Evolutionary conservation across 2,888 invertebrate species (phyloP).

Genomic region (Podabrus alpinus): DNA sequence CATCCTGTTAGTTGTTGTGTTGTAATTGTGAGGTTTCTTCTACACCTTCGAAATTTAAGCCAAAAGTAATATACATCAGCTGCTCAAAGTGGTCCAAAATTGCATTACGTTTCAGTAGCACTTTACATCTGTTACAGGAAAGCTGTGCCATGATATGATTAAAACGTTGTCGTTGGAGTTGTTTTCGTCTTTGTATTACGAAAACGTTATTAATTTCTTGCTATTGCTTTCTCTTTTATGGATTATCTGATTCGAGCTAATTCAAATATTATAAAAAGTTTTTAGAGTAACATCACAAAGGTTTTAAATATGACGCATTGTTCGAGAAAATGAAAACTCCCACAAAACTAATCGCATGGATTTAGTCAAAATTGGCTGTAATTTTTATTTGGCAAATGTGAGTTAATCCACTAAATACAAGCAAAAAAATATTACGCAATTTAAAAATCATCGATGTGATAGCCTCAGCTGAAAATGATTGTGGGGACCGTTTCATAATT

Average conservation of each 20-base stretch:
- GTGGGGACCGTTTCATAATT: too few species aligned
- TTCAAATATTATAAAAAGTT: not conserved
- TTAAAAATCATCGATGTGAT: not conserved
- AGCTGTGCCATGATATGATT: not conserved
- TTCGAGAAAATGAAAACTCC: too few species aligned
- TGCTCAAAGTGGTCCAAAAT: not conserved
- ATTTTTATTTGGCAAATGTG: too few species aligned
- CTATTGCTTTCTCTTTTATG: not conserved
- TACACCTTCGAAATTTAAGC: not conserved
- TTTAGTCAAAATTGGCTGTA: too few species aligned
- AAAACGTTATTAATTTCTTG: not conserved
- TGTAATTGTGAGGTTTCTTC: not conserved
- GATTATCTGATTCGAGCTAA: not conserved
- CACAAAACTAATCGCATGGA: not conserved
- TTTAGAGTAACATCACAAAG: too few species aligned
- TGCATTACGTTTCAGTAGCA: not conserved
- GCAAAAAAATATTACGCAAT: too few species aligned
- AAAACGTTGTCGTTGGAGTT: not conserved
- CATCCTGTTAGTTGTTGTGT: not conserved
- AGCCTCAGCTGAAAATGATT: too few species aligned
- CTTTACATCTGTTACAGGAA: not conserved
- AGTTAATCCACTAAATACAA: too few species aligned
- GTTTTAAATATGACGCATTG: too few species aligned
- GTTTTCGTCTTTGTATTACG: not conserved
- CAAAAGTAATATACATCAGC: not conserved